Conservation (phyloP, 92 coral and sea anemone genomes). For the Actinernus sp. region DNA sequence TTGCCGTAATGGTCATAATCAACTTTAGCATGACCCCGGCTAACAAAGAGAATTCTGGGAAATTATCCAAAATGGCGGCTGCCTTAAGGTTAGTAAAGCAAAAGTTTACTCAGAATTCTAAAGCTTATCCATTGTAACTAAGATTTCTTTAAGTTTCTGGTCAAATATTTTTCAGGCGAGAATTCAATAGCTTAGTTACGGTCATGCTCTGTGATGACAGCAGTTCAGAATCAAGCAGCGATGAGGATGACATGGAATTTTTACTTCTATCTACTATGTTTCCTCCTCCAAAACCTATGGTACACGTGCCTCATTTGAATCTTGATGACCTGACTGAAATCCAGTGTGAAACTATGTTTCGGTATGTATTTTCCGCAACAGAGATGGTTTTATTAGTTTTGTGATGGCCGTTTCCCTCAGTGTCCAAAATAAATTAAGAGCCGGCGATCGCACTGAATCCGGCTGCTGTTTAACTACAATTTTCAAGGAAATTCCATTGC, state of each 20-base stretch:
- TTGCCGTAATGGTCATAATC: slow-evolving; percentile 58
- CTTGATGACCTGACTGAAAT: slow-evolving; percentile 60
- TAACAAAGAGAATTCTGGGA: slow-evolving; percentile 59
- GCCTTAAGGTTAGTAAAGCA: slow-evolving; percentile 62
- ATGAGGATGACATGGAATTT: slow-evolving; percentile 60
- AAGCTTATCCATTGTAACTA: too few species aligned
- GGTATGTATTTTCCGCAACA: too few species aligned
- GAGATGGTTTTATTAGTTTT: too few species aligned
- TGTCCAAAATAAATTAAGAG: too few species aligned
- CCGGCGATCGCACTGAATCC: too few species aligned
- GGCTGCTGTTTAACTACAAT: too few species aligned
- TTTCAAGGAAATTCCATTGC: too few species aligned
- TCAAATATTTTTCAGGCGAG: slow-evolving; percentile 59
- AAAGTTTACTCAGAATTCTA: too few species aligned
- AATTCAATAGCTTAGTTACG: slow-evolving; percentile 44
- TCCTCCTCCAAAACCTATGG: slow-evolving; percentile 22
- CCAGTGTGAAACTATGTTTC: too few species aligned
- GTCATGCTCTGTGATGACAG: slow-evolving; percentile 55
- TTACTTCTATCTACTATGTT: slow-evolving; percentile 56
- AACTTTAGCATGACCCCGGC: slow-evolving; percentile 26
- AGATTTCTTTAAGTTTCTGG: too few species aligned
- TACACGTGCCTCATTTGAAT: slow-evolving; percentile 3
- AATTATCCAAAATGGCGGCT: slow-evolving; percentile 56
- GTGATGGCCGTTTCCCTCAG: too few species aligned
- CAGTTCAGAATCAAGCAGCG: slow-evolving; percentile 35